Conservation (phyloP, 2,797 vertebrate genomes). For the Acanthis flammea region DNA sequence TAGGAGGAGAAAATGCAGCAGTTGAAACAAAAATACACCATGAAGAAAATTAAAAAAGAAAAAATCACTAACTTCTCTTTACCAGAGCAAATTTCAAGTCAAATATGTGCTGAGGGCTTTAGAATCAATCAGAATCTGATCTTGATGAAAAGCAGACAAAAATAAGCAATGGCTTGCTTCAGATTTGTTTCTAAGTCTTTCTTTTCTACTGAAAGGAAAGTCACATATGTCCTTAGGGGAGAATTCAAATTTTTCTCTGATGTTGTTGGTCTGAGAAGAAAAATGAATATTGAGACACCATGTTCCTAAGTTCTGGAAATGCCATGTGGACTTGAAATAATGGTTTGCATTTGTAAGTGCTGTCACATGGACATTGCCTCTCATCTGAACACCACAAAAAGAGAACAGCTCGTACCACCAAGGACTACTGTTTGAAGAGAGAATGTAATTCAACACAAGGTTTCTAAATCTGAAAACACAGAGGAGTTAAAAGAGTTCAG, state of each 20-base stretch:
- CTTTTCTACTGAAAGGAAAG: slow-evolving; percentile 25
- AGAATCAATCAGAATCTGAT: neutral
- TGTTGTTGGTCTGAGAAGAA: slow-evolving; percentile 2
- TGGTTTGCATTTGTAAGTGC: slow-evolving; percentile 26
- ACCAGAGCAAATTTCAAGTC: neutral
- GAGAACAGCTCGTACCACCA: neutral
- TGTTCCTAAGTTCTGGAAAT: neutral
- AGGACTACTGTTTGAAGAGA: neutral
- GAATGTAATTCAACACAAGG: neutral
- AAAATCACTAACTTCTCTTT: neutral
- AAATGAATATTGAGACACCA: neutral
- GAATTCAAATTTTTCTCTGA: slow-evolving; percentile 41
- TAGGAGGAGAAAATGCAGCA: neutral
- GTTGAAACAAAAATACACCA: slow-evolving; percentile 11
- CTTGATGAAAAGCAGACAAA: neutral
- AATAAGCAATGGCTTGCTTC: neutral
- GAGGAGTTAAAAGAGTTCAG: neutral
- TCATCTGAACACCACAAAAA: neutral
- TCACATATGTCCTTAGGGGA: slow-evolving; percentile 33
- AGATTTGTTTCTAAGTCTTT: neutral
- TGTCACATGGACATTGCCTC: neutral
- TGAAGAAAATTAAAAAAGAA: neutral
- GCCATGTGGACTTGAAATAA: neutral
- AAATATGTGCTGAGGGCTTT: neutral
- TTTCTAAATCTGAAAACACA: neutral